Base-by-base conservation (phyloP, 2,113 vertebrate genomes). In the Prietella phreatophila region DNA sequence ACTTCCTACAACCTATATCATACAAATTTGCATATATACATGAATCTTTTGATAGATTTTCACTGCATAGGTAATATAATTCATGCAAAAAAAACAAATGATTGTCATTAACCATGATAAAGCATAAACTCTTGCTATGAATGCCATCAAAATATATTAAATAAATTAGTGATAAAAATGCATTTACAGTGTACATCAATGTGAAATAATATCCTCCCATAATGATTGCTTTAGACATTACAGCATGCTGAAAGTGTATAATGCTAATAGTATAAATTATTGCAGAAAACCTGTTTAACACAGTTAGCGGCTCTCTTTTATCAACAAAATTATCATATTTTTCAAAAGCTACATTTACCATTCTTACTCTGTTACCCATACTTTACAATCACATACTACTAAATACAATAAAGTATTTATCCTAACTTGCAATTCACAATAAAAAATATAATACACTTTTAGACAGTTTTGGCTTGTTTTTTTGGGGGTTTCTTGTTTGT, bases 161-260 rank as follows among this genome's bases (percentile, higher is more conserved):
- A 90, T 88, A 90, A 88, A 88, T 90, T 90, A 90, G 67, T 14
- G 71, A 17, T 71, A 73, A 81, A 39, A 58, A 84, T 55, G 36
- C 19, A 56, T 22, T 47, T 71, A 42, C 20, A 36, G 2, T 17
- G 47, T 53, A 58, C 22, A 42, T 42, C 6, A 27, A 17, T 69
- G 55, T 25, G 13, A 80, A 84, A 78, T 65, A 69, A n/a, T 19
- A 87, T 82, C 55, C 89, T 88, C 89, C 89, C 89, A 90, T 86
- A 79, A 60, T 19, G 10, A 50, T 50, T 78, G 22, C 13, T 82
- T 73, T 67, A 60, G n/a, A 58, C 42, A 36, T 76, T 42, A 65
- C 30, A 63, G 58, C 61, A 85, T 65, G 60, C 42, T 42, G 36
- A 85, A 88, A 55, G 30, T 56, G 1, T 39, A 5, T 85, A 58